Percentiles rank a stretch among this genome's conserved stretches.
Evolutionary conservation across 2,113 vertebrate species (phyloP).

Genomic region (Hystrix cristata): DNA sequence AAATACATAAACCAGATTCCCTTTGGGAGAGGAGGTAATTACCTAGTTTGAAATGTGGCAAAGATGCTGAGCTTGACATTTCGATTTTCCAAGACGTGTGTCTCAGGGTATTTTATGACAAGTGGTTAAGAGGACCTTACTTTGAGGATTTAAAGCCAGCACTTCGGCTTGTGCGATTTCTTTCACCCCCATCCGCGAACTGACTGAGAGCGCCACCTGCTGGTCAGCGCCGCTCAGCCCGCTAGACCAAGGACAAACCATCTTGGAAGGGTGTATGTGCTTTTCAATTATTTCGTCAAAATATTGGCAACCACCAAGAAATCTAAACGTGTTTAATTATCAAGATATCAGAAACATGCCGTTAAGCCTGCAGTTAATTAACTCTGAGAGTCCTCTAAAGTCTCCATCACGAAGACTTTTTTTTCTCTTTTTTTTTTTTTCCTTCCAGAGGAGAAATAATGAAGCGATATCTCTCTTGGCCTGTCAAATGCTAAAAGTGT

Average conservation of each 20-base stretch:
- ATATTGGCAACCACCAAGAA: neutral
- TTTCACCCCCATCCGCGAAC: neutral
- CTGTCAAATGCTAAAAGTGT: conserved; percentile 4
- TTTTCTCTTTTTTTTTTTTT: neutral
- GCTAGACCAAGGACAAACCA: neutral
- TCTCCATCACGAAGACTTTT: neutral
- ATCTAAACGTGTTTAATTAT: conserved; percentile 7
- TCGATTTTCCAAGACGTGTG: conserved; percentile 82
- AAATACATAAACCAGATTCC: conserved; percentile 82
- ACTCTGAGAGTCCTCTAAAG: conserved; percentile 12
- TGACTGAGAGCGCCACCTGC: conserved; percentile 75
- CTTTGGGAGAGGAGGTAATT: conserved; percentile 85
- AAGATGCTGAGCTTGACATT: conserved; percentile 85
- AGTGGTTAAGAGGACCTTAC: conserved; percentile 73
- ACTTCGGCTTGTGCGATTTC: neutral
- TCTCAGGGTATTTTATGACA: conserved; percentile 83
- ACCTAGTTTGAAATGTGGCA: conserved; percentile 85
- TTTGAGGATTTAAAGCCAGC: conserved; percentile 75
- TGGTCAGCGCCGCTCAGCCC: conserved; percentile 8
- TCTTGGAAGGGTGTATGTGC: neutral
- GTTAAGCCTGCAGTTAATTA: conserved; percentile 38
- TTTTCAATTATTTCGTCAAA: conserved; percentile 40
- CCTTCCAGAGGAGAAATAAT: conserved; percentile 28
- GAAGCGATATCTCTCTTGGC: conserved; percentile 12
- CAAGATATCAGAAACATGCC: conserved; percentile 31